Percentiles rank a stretch among this genome's conserved stretches.
Evolutionary conservation across 2,888 invertebrate genomes (phyloP).

Genomic region (Amorpha juglandis): DNA sequence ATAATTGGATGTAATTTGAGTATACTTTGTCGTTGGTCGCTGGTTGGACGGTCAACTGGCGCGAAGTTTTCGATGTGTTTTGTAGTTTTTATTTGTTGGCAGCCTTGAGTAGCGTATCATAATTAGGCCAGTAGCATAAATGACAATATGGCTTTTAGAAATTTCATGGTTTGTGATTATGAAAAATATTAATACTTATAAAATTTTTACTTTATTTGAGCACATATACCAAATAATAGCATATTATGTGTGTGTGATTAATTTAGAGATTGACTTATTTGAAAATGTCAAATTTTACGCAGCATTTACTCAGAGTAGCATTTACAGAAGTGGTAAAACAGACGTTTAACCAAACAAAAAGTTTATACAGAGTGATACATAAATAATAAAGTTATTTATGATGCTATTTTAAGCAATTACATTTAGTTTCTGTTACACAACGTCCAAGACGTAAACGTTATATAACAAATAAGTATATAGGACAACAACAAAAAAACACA

Average conservation of each 20-base stretch:
- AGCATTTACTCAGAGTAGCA: too few relatives aligned
- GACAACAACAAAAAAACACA: too few relatives aligned
- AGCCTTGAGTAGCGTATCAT: conserved; percentile 29
- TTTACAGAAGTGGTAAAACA: too few relatives aligned
- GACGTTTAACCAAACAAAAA: too few relatives aligned
- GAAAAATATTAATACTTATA: neutral
- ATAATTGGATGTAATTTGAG: conserved; percentile 84
- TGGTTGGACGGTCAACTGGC: conserved; percentile 68
- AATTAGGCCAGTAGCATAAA: conserved; percentile 18
- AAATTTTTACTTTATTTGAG: neutral
- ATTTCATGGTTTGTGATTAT: conserved; percentile 3
- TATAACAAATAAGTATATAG: too few relatives aligned
- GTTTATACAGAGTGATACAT: too few relatives aligned
- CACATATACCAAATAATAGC: neutral
- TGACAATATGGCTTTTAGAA: conserved; percentile 17
- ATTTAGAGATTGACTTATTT: too few relatives aligned
- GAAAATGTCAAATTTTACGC: too few relatives aligned
- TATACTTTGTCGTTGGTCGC: conserved; percentile 74
- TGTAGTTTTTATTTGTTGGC: conserved; percentile 67
- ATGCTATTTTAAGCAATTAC: too few relatives aligned
- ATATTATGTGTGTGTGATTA: neutral
- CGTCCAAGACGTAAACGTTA: too few relatives aligned
- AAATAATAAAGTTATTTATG: too few relatives aligned
- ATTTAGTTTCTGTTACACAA: too few relatives aligned
- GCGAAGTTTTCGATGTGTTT: conserved; percentile 61